These are phyloP conservation scores for Sinocyclocheilus grahami DNA, from an alignment of 2,113 vertebrate species.

Conservation along the genomic window DNA sequence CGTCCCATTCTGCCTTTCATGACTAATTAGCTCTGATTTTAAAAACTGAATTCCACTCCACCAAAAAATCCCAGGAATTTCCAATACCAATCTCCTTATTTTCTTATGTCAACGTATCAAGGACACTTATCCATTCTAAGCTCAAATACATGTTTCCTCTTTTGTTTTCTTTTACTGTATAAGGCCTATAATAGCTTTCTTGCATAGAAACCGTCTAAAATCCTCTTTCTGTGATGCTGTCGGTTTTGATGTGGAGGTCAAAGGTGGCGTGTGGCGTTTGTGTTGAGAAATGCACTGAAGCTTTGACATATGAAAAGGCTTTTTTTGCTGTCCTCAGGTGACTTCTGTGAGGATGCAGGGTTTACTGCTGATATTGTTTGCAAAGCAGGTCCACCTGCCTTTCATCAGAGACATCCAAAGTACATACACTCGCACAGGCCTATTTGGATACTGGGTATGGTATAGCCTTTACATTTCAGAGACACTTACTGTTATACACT, in stretches of 20 bases:
- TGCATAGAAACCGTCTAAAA: neutral
- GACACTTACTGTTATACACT: neutral
- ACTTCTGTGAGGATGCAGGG: conserved; percentile 93
- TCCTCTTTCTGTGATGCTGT: neutral
- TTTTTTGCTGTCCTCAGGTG: conserved; percentile 72
- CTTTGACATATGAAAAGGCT: neutral
- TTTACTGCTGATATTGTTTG: conserved; percentile 86
- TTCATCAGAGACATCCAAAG: conserved; percentile 84
- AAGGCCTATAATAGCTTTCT: neutral
- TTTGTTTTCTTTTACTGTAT: neutral
- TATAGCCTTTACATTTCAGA: neutral
- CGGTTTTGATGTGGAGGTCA: neutral
- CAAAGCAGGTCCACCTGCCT: conserved; percentile 86
- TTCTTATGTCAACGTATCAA: neutral
- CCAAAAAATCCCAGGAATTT: neutral
- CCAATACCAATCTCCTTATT: neutral
- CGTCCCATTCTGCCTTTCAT: neutral
- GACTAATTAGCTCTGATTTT: conserved; percentile 25
- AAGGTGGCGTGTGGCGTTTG: neutral
- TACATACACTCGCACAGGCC: conserved; percentile 88
- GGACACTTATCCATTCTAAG: neutral
- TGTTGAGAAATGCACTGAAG: neutral
- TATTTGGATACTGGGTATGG: conserved; percentile 94
- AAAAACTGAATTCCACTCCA: neutral
- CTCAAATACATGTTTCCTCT: neutral